A percentile compares a stretch with the other conserved stretches of the same genome.
These are phyloP conservation scores for Laticauda laticaudata DNA, from an alignment of 2,113 vertebrate genomes.

Conservation along the genomic window DNA sequence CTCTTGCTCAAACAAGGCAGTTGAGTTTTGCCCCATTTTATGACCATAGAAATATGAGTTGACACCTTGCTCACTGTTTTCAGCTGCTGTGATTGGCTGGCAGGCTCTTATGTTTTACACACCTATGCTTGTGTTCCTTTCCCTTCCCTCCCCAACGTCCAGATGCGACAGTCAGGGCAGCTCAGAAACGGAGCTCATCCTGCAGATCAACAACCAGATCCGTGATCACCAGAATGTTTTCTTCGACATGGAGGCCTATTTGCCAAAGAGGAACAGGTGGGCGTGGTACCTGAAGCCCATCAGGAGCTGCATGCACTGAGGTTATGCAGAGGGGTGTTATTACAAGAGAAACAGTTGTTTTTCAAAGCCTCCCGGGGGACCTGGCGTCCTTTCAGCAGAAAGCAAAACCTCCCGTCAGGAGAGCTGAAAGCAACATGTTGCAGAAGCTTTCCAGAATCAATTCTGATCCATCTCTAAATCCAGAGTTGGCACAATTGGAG, in stretches of 20 bases:
- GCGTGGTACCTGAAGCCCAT: not conserved
- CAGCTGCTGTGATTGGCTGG: not conserved
- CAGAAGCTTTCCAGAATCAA: not conserved
- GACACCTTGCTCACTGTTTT: not conserved
- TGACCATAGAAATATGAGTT: too few relatives aligned
- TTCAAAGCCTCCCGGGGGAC: not conserved
- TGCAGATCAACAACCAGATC: conserved; percentile 81
- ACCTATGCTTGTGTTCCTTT: not conserved
- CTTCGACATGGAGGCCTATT: conserved; percentile 97
- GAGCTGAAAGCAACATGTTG: not conserved
- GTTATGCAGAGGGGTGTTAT: not conserved
- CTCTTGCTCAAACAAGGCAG: too few relatives aligned
- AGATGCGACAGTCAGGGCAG: conserved; percentile 77
- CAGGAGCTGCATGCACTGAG: fast-evolving
- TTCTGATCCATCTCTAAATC: not conserved
- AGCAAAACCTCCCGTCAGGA: not conserved
- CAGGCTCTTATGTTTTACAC: not conserved
- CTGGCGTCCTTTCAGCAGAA: not conserved
- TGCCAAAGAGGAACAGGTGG: conserved; percentile 97
- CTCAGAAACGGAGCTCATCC: conserved; percentile 72
- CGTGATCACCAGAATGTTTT: conserved; percentile 91
- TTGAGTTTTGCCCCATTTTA: too few relatives aligned
- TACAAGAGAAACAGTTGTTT: not conserved
- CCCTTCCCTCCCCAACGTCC: not conserved
- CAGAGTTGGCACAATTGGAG: not conserved